Conservation (phyloP, 2,888 invertebrate species). For the Drymonia ruficornis region DNA sequence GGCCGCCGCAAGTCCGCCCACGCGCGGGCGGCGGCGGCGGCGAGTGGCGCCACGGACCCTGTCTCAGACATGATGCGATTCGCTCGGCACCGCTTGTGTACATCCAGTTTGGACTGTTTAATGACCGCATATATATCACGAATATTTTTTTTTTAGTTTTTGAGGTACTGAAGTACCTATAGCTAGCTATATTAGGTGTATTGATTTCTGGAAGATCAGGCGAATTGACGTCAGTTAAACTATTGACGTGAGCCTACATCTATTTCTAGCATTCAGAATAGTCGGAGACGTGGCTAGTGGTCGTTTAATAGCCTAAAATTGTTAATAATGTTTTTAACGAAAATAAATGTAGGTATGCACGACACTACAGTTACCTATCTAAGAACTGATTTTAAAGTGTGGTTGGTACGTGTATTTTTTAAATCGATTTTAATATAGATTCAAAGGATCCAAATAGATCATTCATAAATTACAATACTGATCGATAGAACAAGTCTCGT, state of each 20-base stretch:
- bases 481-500: not conserved
- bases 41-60: slow-evolving; percentile 53
- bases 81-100: slow-evolving; percentile 50
- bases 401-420: no score
- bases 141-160: not conserved
- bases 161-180: no score
- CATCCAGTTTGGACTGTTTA: slow-evolving; percentile 47
- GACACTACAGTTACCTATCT: no score
- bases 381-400: no score
- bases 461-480: not conserved
- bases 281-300: no score
- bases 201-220: no score
- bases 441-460: not conserved
- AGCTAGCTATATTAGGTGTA: not conserved
- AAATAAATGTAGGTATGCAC: no score
- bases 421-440: not conserved
- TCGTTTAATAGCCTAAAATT: no score
- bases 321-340: no score
- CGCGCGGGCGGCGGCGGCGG: slow-evolving; percentile 49
- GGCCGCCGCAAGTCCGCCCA: slow-evolving; percentile 68
- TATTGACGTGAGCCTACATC: no score
- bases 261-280: no score
- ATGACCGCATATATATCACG: slow-evolving; percentile 31
- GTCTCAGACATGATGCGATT: slow-evolving; percentile 46
- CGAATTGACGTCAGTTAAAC: no score